Conservation (phyloP, 1,140 invertebrate species). For the Zaprionus vittiger region DNA sequence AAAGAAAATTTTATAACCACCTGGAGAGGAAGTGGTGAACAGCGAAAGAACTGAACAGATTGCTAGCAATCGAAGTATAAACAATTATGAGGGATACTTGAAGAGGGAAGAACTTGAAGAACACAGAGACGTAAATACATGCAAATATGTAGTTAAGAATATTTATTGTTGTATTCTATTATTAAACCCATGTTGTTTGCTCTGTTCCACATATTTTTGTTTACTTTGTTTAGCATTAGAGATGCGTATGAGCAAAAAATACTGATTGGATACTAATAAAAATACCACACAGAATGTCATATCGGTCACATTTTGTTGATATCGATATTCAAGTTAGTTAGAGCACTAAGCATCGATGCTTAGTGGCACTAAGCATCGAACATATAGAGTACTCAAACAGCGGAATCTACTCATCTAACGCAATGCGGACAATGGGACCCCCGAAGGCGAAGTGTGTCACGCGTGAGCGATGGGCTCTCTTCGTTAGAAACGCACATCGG, state of each 20-base stretch:
- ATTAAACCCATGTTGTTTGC: too few species aligned
- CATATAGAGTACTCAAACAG: too few species aligned
- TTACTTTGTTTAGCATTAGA: background rate
- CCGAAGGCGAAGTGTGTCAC: too few species aligned
- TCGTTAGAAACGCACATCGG: too few species aligned
- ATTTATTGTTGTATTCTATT: too few species aligned
- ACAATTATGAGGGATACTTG: background rate
- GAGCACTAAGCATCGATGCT: too few species aligned
- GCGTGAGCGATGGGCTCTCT: too few species aligned
- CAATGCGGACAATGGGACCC: too few species aligned
- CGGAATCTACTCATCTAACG: too few species aligned
- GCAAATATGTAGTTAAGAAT: background rate
- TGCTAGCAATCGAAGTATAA: constrained; percentile 2
- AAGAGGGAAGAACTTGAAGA: background rate
- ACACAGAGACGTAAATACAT: background rate
- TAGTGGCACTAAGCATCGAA: too few species aligned
- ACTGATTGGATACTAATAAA: background rate
- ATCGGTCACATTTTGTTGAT: background rate
- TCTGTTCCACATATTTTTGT: too few species aligned
- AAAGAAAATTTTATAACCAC: constrained; percentile 21
- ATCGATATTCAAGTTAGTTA: background rate
- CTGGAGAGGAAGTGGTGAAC: background rate
- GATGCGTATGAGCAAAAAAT: background rate
- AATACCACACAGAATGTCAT: too few species aligned
- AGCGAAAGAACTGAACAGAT: constrained; percentile 13